phyloP scores from a whole-genome alignment of 2,888 invertebrate species.

The Atherix ibis region DNA sequence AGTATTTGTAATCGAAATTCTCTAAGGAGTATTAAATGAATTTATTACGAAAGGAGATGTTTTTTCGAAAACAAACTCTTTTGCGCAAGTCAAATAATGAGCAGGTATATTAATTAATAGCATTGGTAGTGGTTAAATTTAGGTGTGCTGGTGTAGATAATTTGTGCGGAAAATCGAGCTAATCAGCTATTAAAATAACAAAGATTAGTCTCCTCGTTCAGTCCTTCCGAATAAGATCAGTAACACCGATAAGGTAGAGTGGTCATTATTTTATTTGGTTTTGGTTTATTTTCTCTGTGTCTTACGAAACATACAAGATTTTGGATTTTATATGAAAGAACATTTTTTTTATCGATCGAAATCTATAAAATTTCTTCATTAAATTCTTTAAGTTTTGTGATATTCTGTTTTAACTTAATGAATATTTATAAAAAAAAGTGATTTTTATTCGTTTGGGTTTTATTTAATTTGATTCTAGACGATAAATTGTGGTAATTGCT shows the following conservation, averaged over 20 bases:
- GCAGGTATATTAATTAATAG: too few species aligned
- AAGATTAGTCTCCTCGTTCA: constrained; percentile 13
- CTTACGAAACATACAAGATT: too few species aligned
- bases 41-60: not conserved
- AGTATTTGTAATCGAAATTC: constrained; percentile 1
- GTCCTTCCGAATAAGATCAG: constrained; percentile 12
- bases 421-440: constrained; percentile 1
- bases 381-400: constrained; percentile 1
- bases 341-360: too few species aligned
- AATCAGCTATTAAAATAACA: constrained; percentile 10
- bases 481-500: too few species aligned
- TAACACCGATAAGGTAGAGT: constrained; percentile 6
- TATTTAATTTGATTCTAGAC: too few species aligned
- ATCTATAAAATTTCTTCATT: too few species aligned
- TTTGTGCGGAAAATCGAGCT: constrained; percentile 2
- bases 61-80: not conserved
- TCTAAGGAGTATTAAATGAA: too few species aligned
- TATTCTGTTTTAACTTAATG: not conserved
- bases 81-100: too few species aligned
- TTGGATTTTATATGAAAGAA: too few species aligned
- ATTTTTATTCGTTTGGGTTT: too few species aligned
- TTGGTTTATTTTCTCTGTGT: too few species aligned
- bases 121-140: not conserved
- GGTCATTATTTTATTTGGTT: constrained; percentile 1
- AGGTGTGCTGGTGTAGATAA: constrained; percentile 3